Base-by-base conservation (phyloP, 2,113 vertebrate species). In the Todiramphus chloris region DNA sequence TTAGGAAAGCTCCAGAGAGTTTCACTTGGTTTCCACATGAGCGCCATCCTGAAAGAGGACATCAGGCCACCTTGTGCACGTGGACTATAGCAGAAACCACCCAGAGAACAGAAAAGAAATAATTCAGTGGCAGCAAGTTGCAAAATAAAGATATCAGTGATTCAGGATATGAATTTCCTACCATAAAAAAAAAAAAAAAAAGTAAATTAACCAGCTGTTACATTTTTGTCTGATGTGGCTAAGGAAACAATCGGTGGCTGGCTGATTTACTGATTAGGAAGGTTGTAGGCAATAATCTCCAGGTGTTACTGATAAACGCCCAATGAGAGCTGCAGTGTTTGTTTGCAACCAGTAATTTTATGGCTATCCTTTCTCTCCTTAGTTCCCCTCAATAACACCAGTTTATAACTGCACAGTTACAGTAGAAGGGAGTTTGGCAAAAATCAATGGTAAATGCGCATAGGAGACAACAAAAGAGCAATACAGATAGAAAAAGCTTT, bases 141-240 rank as follows among this genome's bases (percentile, higher is more conserved):
- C 51, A 64, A 80, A 81, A 96, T 93, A 91, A 96, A 97, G 95
- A 95, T 90, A 97, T 95, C 69, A 81, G 60, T 74, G 84, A 89
- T 93, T 87, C 82, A 58, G 86, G 51, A 93, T 93, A 93, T 94
- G 76, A 97, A 81, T 96, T 96, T 94, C 79, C 82, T 95, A 93
- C 88, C 62, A 88, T 88, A 87, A 94, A 90, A 97, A 93, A 78
- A 55, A 5, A 87, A 93, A 92, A 78, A 55, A 5, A 85, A 93
- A 89, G 58, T 86, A 96, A 97, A 97, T 97, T 97, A 96, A 97
- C 96, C 94, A 97, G 90, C 95, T 98, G 96, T 95, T 98, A 91
- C 81, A 82, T 95, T 97, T 97, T 91, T 95, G 90, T 82, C 93
- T 95, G 87, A 70, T 92, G 69, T 85, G 94, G 84, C 94, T 93